phyloP scores from a whole-genome alignment of 2,888 invertebrate species.

The Apodemia mormo region DNA sequence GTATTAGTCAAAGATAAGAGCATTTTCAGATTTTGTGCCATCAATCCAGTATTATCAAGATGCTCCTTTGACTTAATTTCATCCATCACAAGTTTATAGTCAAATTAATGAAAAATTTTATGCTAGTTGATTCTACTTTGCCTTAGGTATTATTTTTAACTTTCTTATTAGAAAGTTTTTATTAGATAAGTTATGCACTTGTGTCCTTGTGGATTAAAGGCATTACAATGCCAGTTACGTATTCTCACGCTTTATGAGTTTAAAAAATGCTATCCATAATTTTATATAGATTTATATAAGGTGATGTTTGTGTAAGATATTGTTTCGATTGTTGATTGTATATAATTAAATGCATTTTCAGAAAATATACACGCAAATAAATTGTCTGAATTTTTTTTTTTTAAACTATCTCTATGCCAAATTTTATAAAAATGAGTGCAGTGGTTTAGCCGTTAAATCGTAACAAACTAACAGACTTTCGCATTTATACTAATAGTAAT shows the following conservation, averaged over 20 bases:
- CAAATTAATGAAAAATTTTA: slow-evolving; percentile 74
- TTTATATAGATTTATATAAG: slow-evolving; percentile 61
- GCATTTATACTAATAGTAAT: no score
- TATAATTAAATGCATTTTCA: slow-evolving; percentile 77
- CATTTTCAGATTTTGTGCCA: slow-evolving; percentile 77
- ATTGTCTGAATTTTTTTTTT: slow-evolving; percentile 77
- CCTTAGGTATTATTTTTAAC: slow-evolving; percentile 72
- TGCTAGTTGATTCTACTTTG: slow-evolving; percentile 78
- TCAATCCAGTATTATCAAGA: slow-evolving; percentile 75
- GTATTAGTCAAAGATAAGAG: slow-evolving; percentile 77
- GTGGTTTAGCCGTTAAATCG: background rate
- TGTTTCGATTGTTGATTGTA: slow-evolving; percentile 79
- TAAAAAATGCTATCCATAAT: slow-evolving; percentile 66
- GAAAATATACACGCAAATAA: slow-evolving; percentile 76
- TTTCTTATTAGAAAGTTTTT: slow-evolving; percentile 76
- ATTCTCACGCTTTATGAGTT: slow-evolving; percentile 72
- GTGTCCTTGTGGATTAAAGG: slow-evolving; percentile 80
- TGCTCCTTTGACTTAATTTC: slow-evolving; percentile 75
- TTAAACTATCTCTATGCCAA: no score
- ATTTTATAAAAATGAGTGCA: no score
- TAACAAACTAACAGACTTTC: background rate
- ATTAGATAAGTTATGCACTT: slow-evolving; percentile 77
- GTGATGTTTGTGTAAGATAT: no score
- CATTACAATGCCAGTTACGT: slow-evolving; percentile 64
- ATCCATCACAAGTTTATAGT: slow-evolving; percentile 79